Evolutionary conservation across 2,113 vertebrate species (phyloP).

Genomic region (Strix uralensis): DNA sequence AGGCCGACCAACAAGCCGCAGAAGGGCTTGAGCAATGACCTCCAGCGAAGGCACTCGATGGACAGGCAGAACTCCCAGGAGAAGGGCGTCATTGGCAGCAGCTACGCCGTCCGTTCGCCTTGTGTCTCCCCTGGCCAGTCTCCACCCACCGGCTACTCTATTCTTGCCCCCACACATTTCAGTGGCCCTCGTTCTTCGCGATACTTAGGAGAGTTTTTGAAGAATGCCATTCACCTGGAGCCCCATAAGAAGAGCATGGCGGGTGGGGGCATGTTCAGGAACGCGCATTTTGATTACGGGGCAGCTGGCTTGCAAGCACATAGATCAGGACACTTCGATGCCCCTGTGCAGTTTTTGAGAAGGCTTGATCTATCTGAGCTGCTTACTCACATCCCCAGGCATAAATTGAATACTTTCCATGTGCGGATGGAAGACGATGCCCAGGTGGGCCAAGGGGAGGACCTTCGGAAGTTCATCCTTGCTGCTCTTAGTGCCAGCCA

Average conservation of each 20-base stretch:
- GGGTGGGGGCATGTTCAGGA: slow-evolving; percentile 73
- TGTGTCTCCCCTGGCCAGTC: slow-evolving; percentile 92
- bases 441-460: slow-evolving; percentile 96
- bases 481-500: slow-evolving; percentile 96
- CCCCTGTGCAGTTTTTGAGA: slow-evolving; percentile 92
- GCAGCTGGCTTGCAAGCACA: slow-evolving; percentile 79
- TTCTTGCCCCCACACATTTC: slow-evolving; percentile 84
- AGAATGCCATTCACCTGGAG: slow-evolving; percentile 92
- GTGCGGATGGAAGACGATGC: slow-evolving; percentile 98
- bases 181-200: slow-evolving; percentile 85
- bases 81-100: slow-evolving; percentile 65
- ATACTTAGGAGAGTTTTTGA: slow-evolving; percentile 94
- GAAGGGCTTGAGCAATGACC: slow-evolving; percentile 85
- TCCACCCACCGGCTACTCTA: slow-evolving; percentile 87
- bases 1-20: slow-evolving; percentile 81
- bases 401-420: slow-evolving; percentile 98
- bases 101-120: slow-evolving; percentile 80
- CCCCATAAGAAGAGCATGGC: slow-evolving; percentile 87
- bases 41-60: slow-evolving; percentile 87
- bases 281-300: slow-evolving; percentile 82
- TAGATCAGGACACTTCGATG: slow-evolving; percentile 78
- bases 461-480: slow-evolving; percentile 96
- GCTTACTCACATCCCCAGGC: slow-evolving; percentile 91
- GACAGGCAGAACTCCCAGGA: slow-evolving; percentile 94
- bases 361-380: slow-evolving; percentile 96